A percentile compares a stretch with the other conserved stretches of the same genome.
These are phyloP conservation scores for Percopsis omiscomaycus DNA, from an alignment of 2,797 vertebrate species.

Conservation along the genomic window DNA sequence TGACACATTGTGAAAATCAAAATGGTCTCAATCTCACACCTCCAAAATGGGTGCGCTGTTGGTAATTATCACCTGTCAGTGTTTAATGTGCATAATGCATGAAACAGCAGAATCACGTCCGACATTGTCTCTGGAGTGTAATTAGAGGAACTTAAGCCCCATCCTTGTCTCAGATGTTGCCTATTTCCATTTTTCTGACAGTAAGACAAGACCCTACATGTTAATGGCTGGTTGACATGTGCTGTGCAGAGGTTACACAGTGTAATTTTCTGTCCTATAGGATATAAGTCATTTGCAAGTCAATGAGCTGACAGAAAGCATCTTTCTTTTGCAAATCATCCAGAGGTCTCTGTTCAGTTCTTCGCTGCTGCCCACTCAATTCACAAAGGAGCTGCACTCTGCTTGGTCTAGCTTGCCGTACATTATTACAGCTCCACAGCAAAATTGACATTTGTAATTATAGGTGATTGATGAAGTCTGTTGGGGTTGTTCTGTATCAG, in stretches of 20 bases:
- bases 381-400: conserved; percentile 10
- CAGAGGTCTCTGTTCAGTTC: conserved; percentile 19
- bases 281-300: conserved; percentile 59
- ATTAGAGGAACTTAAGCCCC: conserved; percentile 18
- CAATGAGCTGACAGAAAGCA: conserved; percentile 39
- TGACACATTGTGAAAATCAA: not conserved
- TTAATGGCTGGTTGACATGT: conserved; percentile 39
- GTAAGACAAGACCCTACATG: conserved; percentile 38
- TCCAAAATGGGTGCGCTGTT: conserved; percentile 1
- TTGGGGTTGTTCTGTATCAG: conserved; percentile 15
- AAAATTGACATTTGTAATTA: conserved; percentile 28
- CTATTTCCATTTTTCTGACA: conserved; percentile 52
- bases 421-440: conserved; percentile 33
- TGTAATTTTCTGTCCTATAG: not conserved
- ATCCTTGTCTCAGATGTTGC: conserved; percentile 18
- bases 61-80: conserved; percentile 54
- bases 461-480: conserved; percentile 24
- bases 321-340: conserved; percentile 40
- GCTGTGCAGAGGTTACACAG: conserved; percentile 27
- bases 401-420: conserved; percentile 12
- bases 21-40: conserved; percentile 26
- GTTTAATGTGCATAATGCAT: conserved; percentile 41
- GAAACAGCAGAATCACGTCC: conserved; percentile 41
- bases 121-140: conserved; percentile 39
- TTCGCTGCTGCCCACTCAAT: conserved; percentile 34